phyloP scores from a whole-genome alignment of 2,888 invertebrate genomes.

The Leptura quadrifasciata region DNA sequence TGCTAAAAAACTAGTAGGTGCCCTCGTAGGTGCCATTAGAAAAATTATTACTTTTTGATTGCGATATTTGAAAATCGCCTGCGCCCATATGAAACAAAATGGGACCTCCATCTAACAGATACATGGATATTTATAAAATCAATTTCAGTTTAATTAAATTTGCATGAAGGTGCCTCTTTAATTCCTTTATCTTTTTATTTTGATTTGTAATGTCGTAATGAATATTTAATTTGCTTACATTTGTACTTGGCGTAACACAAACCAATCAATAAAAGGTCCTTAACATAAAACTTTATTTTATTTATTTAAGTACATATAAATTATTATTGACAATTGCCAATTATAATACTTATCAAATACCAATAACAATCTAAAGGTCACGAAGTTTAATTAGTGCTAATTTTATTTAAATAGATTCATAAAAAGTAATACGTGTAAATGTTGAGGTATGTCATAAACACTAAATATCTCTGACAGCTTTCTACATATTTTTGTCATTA shows the following conservation, averaged over 20 bases:
- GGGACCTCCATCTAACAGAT: too few relatives aligned
- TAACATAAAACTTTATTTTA: background rate
- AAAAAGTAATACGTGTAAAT: background rate
- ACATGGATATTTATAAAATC: too few relatives aligned
- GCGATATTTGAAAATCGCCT: too few relatives aligned
- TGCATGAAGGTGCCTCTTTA: too few relatives aligned
- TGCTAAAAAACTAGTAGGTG: too few relatives aligned
- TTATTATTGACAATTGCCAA: background rate
- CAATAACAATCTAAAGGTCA: background rate
- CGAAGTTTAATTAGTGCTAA: background rate
- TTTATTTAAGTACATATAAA: background rate
- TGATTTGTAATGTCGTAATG: background rate
- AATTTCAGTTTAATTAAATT: too few relatives aligned
- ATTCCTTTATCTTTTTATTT: too few relatives aligned
- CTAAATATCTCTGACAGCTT: background rate
- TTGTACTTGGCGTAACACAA: background rate
- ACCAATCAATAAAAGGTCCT: background rate
- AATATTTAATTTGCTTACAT: slow-evolving; percentile 12
- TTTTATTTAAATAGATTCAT: background rate
- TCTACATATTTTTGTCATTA: background rate
- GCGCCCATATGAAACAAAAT: too few relatives aligned
- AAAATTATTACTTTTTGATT: too few relatives aligned
- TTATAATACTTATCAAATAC: background rate
- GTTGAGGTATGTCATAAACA: background rate
- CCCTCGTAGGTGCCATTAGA: too few relatives aligned